Conservation (phyloP, 1,140 invertebrate species). For the Chrysomallon squamiferum region DNA sequence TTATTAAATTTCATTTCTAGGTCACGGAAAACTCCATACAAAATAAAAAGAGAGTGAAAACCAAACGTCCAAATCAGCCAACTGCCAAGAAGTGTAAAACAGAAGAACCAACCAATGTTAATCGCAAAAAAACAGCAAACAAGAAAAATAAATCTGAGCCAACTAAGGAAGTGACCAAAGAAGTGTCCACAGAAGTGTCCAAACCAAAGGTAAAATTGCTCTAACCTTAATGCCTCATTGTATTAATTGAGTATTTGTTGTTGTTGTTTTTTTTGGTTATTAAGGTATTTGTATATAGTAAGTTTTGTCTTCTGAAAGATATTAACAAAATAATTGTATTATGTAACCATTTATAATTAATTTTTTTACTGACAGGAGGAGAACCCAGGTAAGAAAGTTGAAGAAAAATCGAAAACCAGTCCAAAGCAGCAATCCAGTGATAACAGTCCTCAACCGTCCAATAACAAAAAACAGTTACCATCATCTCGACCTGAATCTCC, state of each 20-base stretch:
- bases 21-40: no score
- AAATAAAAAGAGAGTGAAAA: constrained; percentile 24
- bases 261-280: no score
- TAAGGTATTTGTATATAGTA: no score
- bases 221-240: no score
- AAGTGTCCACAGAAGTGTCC: neutral
- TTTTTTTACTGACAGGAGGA: no score
- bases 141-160: constrained; percentile 15
- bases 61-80: constrained; percentile 18
- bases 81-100: constrained; percentile 30
- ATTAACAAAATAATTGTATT: no score
- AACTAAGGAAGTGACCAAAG: constrained; percentile 13
- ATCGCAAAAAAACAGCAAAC: constrained; percentile 9
- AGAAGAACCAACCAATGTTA: constrained; percentile 14
- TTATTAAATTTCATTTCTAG: neutral
- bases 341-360: no score
- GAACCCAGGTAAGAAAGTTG: constrained; percentile 10
- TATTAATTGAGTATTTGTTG: no score
- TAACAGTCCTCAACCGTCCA: constrained; percentile 10
- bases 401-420: constrained; percentile 12
- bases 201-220: no score
- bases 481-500: neutral
- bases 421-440: constrained; percentile 4
- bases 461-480: neutral
- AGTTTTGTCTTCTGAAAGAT: no score